Conservation (phyloP, 92 coral and sea anemone genomes). For the Porites cylindrica region DNA sequence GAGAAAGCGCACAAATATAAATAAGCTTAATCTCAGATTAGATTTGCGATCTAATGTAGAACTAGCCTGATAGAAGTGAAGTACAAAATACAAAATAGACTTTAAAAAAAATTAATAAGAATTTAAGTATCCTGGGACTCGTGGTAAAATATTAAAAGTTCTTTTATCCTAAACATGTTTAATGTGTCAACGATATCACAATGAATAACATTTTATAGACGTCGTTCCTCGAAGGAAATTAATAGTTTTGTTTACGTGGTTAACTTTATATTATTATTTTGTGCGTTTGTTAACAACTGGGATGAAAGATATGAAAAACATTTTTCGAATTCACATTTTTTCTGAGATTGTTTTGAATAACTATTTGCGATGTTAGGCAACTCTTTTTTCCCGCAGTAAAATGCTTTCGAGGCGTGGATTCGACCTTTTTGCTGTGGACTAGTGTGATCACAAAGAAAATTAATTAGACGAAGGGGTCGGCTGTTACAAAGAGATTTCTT, state of each 20-base stretch:
- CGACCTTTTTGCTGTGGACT: neutral
- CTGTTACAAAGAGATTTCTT: constrained; percentile 15
- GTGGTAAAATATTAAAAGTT: too few species aligned
- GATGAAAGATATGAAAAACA: neutral
- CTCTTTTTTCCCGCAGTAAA: neutral
- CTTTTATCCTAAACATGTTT: neutral
- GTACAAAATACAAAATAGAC: too few species aligned
- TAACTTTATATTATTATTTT: neutral
- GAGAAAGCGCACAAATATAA: neutral
- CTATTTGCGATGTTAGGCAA: neutral
- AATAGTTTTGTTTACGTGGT: constrained; percentile 13
- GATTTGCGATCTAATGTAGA: neutral
- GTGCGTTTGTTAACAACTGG: neutral
- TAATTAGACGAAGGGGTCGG: neutral
- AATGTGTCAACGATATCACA: neutral
- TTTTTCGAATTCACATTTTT: neutral
- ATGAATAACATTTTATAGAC: neutral
- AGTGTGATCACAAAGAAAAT: neutral
- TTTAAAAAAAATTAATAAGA: neutral
- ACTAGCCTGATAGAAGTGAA: too few species aligned
- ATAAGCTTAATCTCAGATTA: neutral
- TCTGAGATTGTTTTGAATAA: neutral
- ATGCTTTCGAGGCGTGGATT: too few species aligned
- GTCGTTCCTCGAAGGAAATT: constrained; percentile 7
- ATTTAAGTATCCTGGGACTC: neutral